phyloP scores from a whole-genome alignment of 2,797 vertebrate species.

The Salmo trutta region DNA sequence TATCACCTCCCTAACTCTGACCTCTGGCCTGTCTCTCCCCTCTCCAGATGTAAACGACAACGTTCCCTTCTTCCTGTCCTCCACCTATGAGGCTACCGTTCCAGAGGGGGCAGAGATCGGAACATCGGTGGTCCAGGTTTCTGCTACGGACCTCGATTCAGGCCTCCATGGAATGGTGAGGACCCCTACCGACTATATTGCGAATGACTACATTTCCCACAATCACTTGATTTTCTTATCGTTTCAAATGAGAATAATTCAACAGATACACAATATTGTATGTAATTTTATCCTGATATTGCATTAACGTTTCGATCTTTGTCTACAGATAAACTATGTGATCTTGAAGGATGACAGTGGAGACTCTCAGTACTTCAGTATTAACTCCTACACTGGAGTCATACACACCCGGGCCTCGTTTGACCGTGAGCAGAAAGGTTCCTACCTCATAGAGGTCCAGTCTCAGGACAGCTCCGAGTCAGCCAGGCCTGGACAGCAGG shows the following conservation, averaged over 20 bases:
- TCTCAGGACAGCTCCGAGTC: slow-evolving; percentile 87
- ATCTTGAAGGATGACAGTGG: slow-evolving; percentile 83
- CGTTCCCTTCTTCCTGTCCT: slow-evolving; percentile 87
- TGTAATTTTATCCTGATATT: background rate
- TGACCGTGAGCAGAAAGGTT: slow-evolving; percentile 88
- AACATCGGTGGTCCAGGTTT: slow-evolving; percentile 81
- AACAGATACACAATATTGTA: background rate
- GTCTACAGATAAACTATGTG: slow-evolving; percentile 71
- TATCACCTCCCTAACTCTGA: background rate
- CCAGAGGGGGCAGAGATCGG: slow-evolving; percentile 83
- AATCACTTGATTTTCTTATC: background rate
- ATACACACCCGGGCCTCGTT: slow-evolving; percentile 79
- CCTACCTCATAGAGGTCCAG: slow-evolving; percentile 88
- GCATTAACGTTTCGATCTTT: background rate
- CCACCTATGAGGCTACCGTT: slow-evolving; percentile 85
- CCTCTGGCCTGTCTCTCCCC: background rate
- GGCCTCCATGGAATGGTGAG: slow-evolving; percentile 84
- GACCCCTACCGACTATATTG: background rate
- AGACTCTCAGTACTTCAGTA: slow-evolving; percentile 84
- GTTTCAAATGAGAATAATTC: background rate
- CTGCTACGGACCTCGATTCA: slow-evolving; percentile 85
- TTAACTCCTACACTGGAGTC: slow-evolving; percentile 76
- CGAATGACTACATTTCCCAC: background rate
- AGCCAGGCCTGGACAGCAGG: slow-evolving; percentile 79
- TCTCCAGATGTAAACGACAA: slow-evolving; percentile 89